Percentiles rank a stretch among this genome's conserved stretches.
phyloP scores from a whole-genome alignment of 2,113 vertebrate species.

The Abramis brama region DNA sequence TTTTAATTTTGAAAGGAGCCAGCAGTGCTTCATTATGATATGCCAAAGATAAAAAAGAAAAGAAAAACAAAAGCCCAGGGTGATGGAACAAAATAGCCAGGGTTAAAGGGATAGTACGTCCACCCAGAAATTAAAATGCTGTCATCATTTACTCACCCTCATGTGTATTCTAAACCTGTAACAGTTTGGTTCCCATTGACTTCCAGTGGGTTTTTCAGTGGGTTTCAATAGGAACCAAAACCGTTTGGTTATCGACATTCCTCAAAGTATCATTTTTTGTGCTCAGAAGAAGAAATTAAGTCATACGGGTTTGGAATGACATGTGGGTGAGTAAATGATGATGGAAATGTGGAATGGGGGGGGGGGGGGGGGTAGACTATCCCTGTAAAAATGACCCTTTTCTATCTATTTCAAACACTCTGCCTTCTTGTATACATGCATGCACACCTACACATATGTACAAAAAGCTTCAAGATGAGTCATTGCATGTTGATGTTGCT shows the following conservation, averaged over 20 bases:
- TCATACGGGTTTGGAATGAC: not conserved
- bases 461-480: not conserved
- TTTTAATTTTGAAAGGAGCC: not conserved
- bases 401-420: not conserved
- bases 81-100: not conserved
- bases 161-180: not conserved
- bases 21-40: not conserved
- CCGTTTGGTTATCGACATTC: not conserved
- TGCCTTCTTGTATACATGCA: not conserved
- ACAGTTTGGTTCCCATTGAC: not conserved
- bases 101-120: not conserved
- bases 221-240: not conserved
- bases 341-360: fast-evolving
- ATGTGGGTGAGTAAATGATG: not conserved
- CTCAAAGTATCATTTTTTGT: not conserved
- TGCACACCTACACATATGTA: slow-evolving; percentile 13
- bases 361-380: no score
- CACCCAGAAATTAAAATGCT: not conserved
- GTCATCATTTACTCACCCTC: not conserved
- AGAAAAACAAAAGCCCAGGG: not conserved
- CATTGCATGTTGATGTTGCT: not conserved
- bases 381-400: not conserved
- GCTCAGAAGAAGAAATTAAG: not conserved
- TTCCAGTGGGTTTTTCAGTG: not conserved
- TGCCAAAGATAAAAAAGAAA: not conserved